Conservation (phyloP, 2,113 vertebrate species). For the Aix galericulata region DNA sequence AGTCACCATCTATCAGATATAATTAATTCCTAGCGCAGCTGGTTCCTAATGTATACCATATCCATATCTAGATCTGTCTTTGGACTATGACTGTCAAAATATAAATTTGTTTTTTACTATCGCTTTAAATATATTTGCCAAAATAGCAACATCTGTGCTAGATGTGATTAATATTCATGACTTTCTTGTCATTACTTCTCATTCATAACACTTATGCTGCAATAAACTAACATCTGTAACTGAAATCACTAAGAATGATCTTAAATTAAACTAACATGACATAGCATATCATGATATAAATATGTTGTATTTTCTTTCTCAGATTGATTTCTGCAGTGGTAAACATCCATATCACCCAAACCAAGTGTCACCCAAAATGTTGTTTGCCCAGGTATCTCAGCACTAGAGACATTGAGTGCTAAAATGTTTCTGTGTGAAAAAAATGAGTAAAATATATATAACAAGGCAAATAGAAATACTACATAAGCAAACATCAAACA, state of each 20-base stretch:
- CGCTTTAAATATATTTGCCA: background rate
- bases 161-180: background rate
- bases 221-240: background rate
- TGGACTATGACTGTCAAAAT: background rate
- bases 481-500: background rate
- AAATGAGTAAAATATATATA: background rate
- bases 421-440: background rate
- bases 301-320: background rate
- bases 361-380: background rate
- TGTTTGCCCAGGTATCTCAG: background rate
- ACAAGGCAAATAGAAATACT: background rate
- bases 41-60: background rate
- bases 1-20: background rate
- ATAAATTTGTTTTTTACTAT: background rate
- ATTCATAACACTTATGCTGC: background rate
- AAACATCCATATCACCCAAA: background rate
- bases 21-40: background rate
- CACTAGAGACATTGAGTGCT: background rate
- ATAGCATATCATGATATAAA: background rate
- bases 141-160: background rate
- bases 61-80: background rate
- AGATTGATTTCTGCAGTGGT: background rate
- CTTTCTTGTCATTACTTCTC: background rate
- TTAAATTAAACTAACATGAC: background rate
- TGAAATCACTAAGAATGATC: background rate